Evolutionary conservation across 92 coral and sea anemone genomes (phyloP).

Genomic region (Porites rus): DNA sequence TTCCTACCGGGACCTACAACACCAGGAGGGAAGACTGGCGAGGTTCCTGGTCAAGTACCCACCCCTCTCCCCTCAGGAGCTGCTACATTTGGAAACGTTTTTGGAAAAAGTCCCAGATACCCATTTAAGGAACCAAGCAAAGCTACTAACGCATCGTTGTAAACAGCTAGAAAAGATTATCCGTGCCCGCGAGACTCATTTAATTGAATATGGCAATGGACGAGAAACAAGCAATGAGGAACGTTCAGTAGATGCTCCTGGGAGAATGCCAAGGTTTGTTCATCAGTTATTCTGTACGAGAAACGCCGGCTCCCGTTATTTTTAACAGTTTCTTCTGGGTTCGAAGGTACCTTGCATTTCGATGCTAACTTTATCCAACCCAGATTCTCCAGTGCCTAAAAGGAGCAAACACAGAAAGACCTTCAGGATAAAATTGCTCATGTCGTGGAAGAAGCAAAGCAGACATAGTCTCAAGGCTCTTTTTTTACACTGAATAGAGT

Average conservation of each 20-base stretch:
- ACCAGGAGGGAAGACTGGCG: conserved; percentile 52
- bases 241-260: conserved; percentile 13
- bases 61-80: conserved; percentile 85
- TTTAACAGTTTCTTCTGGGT: no score
- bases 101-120: conserved; percentile 68
- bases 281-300: background rate
- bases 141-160: conserved; percentile 80
- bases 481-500: no score
- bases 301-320: no score
- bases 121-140: conserved; percentile 75
- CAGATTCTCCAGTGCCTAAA: no score
- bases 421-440: no score
- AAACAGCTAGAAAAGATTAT: conserved; percentile 82
- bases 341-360: no score
- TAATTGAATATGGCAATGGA: conserved; percentile 36
- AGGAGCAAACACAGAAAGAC: no score
- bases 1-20: conserved; percentile 59
- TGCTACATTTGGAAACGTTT: conserved; percentile 63
- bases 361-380: no score
- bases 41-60: conserved; percentile 79
- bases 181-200: conserved; percentile 76
- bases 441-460: no score
- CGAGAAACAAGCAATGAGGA: background rate
- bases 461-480: no score
- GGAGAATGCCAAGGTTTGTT: conserved; percentile 27